A percentile compares a stretch with the other conserved stretches of the same genome.
Evolutionary conservation across 2,888 invertebrate genomes (phyloP).

Genomic region (Archaeoteleia sp.): DNA sequence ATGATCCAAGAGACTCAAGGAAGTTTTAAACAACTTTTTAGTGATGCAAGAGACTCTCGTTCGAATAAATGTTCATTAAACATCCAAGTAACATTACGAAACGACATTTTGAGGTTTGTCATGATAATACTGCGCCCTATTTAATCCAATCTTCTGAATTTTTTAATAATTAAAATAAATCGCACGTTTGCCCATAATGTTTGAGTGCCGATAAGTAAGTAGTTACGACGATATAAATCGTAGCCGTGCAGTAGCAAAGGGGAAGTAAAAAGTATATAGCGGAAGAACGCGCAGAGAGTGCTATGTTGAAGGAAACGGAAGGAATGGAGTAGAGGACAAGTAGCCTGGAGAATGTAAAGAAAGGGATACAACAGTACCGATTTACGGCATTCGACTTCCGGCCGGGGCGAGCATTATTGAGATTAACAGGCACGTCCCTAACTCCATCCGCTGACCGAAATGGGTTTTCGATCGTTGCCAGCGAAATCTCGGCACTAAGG

Average conservation of each 20-base stretch:
- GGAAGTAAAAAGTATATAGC: slow-evolving; percentile 39
- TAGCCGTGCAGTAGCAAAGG: slow-evolving; percentile 11
- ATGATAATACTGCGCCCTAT: too few species aligned
- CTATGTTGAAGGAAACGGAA: slow-evolving; percentile 48
- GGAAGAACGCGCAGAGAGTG: slow-evolving; percentile 34
- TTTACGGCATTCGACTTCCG: slow-evolving; percentile 72
- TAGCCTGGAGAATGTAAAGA: slow-evolving; percentile 48
- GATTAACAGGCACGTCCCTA: slow-evolving; percentile 68
- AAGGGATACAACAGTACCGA: slow-evolving; percentile 59
- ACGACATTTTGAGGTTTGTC: too few species aligned
- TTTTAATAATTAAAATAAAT: too few species aligned
- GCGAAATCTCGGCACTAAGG: slow-evolving; percentile 28
- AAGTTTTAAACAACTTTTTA: too few species aligned
- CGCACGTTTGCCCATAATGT: too few species aligned
- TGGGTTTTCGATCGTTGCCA: slow-evolving; percentile 63
- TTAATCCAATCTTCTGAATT: too few species aligned
- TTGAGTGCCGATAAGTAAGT: slow-evolving; percentile 17
- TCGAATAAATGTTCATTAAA: too few species aligned
- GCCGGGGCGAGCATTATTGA: slow-evolving; percentile 70
- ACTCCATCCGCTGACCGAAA: slow-evolving; percentile 56
- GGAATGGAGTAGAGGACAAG: slow-evolving; percentile 53
- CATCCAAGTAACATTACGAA: too few species aligned
- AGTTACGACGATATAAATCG: slow-evolving; percentile 22
- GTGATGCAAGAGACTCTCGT: too few species aligned
- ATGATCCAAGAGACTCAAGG: too few species aligned